Evolutionary conservation across 2,113 vertebrate species (phyloP).

Genomic region (Mastomys natalensis): DNA sequence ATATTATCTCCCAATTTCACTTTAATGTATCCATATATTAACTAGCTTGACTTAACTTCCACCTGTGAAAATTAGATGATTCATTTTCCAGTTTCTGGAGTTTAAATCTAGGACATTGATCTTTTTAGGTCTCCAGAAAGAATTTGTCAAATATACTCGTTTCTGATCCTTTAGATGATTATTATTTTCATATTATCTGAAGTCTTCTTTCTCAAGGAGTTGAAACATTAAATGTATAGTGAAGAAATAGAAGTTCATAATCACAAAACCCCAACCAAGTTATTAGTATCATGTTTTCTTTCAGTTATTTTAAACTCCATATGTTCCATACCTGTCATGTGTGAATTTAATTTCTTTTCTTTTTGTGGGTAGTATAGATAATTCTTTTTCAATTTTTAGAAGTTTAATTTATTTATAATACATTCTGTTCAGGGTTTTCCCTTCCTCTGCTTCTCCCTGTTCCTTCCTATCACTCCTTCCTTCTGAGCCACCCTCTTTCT

Average conservation of each 20-base stretch:
- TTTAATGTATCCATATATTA: background rate
- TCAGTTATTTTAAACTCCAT: background rate
- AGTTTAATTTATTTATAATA: background rate
- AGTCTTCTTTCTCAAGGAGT: background rate
- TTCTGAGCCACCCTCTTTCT: background rate
- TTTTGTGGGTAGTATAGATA: rapidly evolving
- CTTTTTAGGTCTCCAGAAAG: background rate
- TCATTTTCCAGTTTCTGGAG: background rate
- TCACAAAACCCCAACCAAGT: background rate
- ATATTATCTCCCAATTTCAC: background rate
- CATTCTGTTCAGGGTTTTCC: background rate
- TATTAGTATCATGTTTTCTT: background rate
- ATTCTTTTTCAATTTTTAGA: background rate
- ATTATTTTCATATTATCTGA: background rate
- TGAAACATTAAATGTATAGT: background rate
- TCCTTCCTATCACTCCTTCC: too few relatives aligned
- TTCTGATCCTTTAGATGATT: background rate
- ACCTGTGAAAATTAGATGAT: background rate
- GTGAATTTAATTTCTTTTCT: background rate
- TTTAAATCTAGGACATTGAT: background rate
- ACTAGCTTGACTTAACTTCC: background rate
- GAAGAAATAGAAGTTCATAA: background rate
- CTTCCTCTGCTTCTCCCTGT: background rate
- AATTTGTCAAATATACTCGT: background rate
- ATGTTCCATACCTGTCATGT: background rate